Conservation (phyloP, 2,888 invertebrate genomes). For the Parascotia fuliginaria region DNA sequence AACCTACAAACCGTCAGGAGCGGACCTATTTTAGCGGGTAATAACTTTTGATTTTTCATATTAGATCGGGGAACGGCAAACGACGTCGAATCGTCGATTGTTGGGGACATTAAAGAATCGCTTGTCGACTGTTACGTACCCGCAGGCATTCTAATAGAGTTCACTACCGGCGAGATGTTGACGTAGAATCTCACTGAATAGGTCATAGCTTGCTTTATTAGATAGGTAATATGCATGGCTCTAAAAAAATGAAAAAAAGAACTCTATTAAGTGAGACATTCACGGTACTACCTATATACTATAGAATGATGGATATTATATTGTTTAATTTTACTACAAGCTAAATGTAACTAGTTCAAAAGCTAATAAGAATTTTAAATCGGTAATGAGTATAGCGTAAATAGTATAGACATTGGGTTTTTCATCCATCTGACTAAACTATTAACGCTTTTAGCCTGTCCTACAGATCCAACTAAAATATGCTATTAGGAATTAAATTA, state of each 20-base stretch:
- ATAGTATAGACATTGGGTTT: too few species aligned
- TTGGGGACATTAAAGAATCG: slow-evolving; percentile 69
- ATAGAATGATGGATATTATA: too few species aligned
- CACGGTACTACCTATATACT: too few species aligned
- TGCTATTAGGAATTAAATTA: too few species aligned
- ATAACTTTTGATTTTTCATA: slow-evolving; percentile 62
- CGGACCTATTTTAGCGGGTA: slow-evolving; percentile 42
- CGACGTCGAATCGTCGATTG: slow-evolving; percentile 58
- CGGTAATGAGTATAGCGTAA: too few species aligned
- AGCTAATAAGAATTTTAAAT: too few species aligned
- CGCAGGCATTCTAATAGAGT: slow-evolving; percentile 76
- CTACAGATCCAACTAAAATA: too few species aligned
- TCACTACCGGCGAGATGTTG: slow-evolving; percentile 45
- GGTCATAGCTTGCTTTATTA: background rate
- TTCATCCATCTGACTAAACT: too few species aligned
- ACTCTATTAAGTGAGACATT: background rate
- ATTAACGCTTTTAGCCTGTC: too few species aligned
- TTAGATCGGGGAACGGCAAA: slow-evolving; percentile 53
- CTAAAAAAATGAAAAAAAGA: background rate
- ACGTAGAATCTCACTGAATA: slow-evolving; percentile 38
- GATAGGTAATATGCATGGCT: background rate
- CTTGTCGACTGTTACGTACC: slow-evolving; percentile 71
- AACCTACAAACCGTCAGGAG: slow-evolving; percentile 14
- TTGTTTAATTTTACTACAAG: too few species aligned
- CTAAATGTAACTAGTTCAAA: too few species aligned